Conservation (phyloP, 2,888 invertebrate species). For the Podotricha telesiphe region DNA sequence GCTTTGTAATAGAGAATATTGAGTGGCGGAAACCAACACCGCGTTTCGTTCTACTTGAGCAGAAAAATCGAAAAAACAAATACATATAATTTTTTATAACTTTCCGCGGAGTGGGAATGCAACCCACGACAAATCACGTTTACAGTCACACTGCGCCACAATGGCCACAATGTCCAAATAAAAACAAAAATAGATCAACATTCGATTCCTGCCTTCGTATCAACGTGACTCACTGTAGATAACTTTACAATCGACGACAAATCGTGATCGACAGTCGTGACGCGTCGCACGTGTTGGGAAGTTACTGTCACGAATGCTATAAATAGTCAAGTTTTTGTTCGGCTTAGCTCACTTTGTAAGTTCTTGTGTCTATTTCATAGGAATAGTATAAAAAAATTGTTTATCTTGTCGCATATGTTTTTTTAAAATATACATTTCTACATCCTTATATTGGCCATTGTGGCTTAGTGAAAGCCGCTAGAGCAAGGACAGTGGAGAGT, state of each 20-base stretch:
- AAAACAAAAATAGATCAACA: conserved; percentile 19
- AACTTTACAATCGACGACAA: conserved; percentile 44
- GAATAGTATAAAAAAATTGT: background rate
- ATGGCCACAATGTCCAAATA: background rate
- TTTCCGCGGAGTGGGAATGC: too few species aligned
- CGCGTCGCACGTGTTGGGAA: conserved; percentile 48
- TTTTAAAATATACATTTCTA: too few species aligned
- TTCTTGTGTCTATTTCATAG: conserved; percentile 1
- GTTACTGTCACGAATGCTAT: conserved; percentile 38
- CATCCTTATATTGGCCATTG: too few species aligned
- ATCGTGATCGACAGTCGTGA: conserved; percentile 51
- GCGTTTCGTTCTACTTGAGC: too few species aligned
- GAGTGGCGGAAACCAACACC: too few species aligned
- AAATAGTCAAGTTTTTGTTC: conserved; percentile 21
- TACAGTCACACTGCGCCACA: background rate
- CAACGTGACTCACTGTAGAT: conserved; percentile 23
- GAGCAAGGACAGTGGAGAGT: too few species aligned
- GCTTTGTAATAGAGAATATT: too few species aligned
- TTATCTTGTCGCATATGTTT: background rate
- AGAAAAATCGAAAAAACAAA: too few species aligned
- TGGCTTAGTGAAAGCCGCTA: too few species aligned
- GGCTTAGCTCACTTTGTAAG: background rate
- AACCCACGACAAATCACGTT: too few species aligned
- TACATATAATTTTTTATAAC: too few species aligned
- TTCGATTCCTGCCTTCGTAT: conserved; percentile 13